Evolutionary conservation across 2,888 invertebrate species (phyloP), one percentile per base, ranked within the genome.

Genomic region (Sclerodermus sp.): DNA sequence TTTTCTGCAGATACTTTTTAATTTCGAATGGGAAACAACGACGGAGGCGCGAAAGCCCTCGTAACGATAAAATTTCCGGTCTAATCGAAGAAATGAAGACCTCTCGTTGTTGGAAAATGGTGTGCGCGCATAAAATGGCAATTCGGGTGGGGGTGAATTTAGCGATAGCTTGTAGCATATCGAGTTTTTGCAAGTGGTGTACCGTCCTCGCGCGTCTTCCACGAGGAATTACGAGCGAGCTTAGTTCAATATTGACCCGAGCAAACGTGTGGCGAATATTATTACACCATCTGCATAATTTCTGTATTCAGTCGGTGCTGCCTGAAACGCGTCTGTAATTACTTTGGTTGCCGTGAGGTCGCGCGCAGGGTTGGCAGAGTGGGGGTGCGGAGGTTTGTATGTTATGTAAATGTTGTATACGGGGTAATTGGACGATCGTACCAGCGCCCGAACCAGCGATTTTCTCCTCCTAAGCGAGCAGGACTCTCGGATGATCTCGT

Each of bases 241-340:
- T 68, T 65, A 68, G 71, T 67, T 72, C 72, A 73, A 73, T 73
- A 73, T 73, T 73, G 73, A 73, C 72, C 71, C 66, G 62, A 49
- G 66, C 68, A 71, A 73, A 73, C 73, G 73, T 73, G 73, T 73
- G 68, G 70, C 72, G 73, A 73, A 73, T 73, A 73, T 73, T 73
- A 71, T 72, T 73, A 70, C 64, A 68, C 66, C 67, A 73, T 73
- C 73, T 73, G 64, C 73, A 73, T 73, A 73, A 73, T 73, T 72
- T 73, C 68, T 62, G 73, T 73, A 73, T 73, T 73, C 73, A 70
- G 70, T 66, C 59, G 66, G 68, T 55, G 71, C 62, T 64, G 64
- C 62, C 66, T 69, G 72, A 72, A 73, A 72, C 68, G 73, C 71
- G 72, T 70, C 70, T 71, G 72, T 71, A 73, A 73, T 73, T 73